Base-by-base conservation (phyloP, 2,888 invertebrate species). In the Cataglyphis albicans region DNA sequence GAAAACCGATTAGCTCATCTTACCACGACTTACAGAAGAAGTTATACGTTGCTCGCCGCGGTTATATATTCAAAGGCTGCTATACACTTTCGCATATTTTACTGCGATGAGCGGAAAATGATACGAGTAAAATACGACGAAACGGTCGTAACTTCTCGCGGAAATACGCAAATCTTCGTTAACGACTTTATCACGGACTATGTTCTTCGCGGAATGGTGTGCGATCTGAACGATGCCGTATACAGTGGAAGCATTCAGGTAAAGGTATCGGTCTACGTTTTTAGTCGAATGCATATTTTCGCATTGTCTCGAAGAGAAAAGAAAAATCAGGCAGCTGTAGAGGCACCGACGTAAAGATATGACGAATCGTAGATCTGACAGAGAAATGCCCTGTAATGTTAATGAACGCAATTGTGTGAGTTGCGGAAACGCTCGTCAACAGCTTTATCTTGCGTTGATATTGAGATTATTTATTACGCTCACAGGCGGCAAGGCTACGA, bases 161-260 rank as follows among this genome's bases (percentile, higher is more conserved):
- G 5, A 29, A 25, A 55, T 57, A 52, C 25, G 44, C 68, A 73
- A 70, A 70, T 80, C 67, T 59, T 41, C 29, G 63, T 80, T 84
- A 86, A 86, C 70, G 75, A 82, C 65, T 86, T 86, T 80, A 86
- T 86, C 80, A 32, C 65, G 35, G 3, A 73, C 57, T 55, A 18
- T 48, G 41, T 57, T 25, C 9, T 25, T n/a, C n/a, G 41, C 18
- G n/a, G 61, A 59, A 73, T 61, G n/a, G 35, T 35, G 6, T 35
- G 55, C 25, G 21, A 38, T 35, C 35, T 63, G 25, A 55, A 64
- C 48, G 64, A 75, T 52, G 29, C 59, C 21, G 41, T 44, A 25
- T 35, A 38, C 64, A 44, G 44, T 18, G 25, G 44, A 21, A 41
- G 55, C n/a, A 68, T n/a, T 64, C 1, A n/a, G n/a, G 18, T 29